A percentile compares a stretch with the other conserved stretches of the same genome.
phyloP scores from a whole-genome alignment of 2,113 vertebrate genomes.

The Circaetus gallicus region DNA sequence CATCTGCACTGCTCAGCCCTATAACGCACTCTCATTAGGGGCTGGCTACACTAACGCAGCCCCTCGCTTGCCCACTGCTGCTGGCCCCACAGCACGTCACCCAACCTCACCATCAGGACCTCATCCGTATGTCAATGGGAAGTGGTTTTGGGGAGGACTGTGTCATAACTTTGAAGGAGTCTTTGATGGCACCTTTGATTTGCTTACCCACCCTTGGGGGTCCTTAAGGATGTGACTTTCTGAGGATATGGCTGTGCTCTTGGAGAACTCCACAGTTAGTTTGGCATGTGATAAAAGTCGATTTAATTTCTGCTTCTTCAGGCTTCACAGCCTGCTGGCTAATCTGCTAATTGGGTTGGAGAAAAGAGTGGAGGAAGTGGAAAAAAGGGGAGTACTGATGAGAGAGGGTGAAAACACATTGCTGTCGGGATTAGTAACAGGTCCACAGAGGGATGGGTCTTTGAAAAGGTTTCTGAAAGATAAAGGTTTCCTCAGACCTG shows the following conservation, averaged over 20 bases:
- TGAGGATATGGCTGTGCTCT: neutral
- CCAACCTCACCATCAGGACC: neutral
- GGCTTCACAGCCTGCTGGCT: conserved; percentile 7
- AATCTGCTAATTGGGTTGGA: conserved; percentile 45
- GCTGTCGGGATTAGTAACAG: neutral
- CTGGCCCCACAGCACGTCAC: neutral
- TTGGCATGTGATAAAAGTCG: conserved; percentile 23
- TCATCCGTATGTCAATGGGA: neutral
- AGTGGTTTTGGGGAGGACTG: neutral
- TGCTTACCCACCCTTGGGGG: neutral
- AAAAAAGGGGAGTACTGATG: neutral
- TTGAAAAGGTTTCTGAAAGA: neutral
- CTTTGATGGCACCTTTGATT: conserved; percentile 9
- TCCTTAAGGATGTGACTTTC: neutral
- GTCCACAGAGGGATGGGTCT: neutral
- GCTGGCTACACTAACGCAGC: accelerated
- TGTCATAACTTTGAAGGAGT: neutral
- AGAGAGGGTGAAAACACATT: neutral
- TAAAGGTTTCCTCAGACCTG: neutral
- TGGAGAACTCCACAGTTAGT: neutral
- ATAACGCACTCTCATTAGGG: accelerated
- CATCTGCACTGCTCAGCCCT: neutral
- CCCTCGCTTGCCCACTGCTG: neutral
- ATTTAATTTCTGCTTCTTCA: conserved; percentile 40
- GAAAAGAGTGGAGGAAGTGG: neutral